A percentile compares a stretch with the other conserved stretches of the same genome.
phyloP scores from a whole-genome alignment of 2,797 vertebrate genomes.

The Pampus argenteus region DNA sequence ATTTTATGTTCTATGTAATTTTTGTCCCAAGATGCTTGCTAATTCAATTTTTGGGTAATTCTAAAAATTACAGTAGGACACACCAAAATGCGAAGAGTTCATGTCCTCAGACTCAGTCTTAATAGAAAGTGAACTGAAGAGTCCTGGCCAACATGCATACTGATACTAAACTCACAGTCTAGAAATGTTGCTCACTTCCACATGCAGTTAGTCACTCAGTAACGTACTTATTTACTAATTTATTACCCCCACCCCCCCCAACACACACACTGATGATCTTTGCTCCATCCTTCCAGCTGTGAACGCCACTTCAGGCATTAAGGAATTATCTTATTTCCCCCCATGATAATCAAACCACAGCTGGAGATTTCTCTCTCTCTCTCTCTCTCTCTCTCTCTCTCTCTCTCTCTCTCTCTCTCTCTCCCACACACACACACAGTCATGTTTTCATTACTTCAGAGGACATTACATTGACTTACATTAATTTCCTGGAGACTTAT shows the following conservation, averaged over 20 bases:
- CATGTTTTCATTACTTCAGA: too few relatives aligned
- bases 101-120: background rate
- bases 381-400: too few relatives aligned
- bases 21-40: background rate
- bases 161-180: background rate
- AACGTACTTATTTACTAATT: background rate
- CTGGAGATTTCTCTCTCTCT: slow-evolving; percentile 29
- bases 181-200: slow-evolving; percentile 2
- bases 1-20: background rate
- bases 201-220: background rate
- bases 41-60: background rate
- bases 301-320: slow-evolving; percentile 37
- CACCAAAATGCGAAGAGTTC: background rate
- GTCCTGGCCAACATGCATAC: background rate
- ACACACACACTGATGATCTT: slow-evolving; percentile 6
- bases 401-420: slow-evolving; percentile 10
- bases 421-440: background rate
- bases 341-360: slow-evolving; percentile 35
- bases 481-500: too few relatives aligned
- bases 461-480: too few relatives aligned
- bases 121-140: background rate
- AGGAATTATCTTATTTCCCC: slow-evolving; percentile 17
- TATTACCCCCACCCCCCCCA: slow-evolving; percentile 9
- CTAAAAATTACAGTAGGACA: background rate
- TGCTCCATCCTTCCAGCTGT: slow-evolving; percentile 43